Base-by-base conservation (phyloP, 2,888 invertebrate species). In the Drosophila fulvimacula region DNA sequence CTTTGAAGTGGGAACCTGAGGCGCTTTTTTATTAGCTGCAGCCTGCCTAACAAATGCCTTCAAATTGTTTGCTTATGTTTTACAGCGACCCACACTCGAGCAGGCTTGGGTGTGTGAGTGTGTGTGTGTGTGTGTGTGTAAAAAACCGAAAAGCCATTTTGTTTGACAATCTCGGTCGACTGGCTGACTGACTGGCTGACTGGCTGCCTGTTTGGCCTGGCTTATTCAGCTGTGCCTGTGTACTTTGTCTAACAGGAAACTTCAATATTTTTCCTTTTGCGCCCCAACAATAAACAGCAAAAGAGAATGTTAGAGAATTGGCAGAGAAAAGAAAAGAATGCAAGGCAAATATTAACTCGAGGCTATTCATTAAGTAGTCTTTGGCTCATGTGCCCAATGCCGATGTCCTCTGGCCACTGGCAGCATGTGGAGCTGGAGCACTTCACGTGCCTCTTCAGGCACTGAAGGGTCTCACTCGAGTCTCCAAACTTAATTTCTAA, bases 321-420 rank as follows among this genome's bases (percentile, higher is more conserved):
- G 52, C 65, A 52, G 59, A 24, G 27, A 27, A 46, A 17, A 3
- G 30, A 68, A 71, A 71, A 55, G 67, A 75, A 73, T 71, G 76
- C 57, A 77, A 78, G 65, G 63, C 81, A 87, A 84, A 87, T 87
- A 84, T 81, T 85, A 82, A 75, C 85, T 82, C 73, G 71, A 62
- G 85, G 87, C 87, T 74, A 86, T 86, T 86, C 84, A 87, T 87
- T 86, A 86, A 81, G 80, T 82, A 81, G 87, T 82, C 84, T 68
- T 82, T 84, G 72, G 73, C 82, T 81, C 85, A 87, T 80, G 82
- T 84, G 85, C 84, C 82, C 73, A 77, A 62, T 24, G 46, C 36
- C 39, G 49, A 32, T 66, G 69, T 73, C 65, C 70, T 68, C 57
- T 41, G 66, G 57, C 39, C 65, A 9, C 24, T 30, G 48, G 30